These are phyloP conservation scores for Tauraco erythrolophus DNA, from an alignment of 2,113 vertebrate species.

Conservation along the genomic window DNA sequence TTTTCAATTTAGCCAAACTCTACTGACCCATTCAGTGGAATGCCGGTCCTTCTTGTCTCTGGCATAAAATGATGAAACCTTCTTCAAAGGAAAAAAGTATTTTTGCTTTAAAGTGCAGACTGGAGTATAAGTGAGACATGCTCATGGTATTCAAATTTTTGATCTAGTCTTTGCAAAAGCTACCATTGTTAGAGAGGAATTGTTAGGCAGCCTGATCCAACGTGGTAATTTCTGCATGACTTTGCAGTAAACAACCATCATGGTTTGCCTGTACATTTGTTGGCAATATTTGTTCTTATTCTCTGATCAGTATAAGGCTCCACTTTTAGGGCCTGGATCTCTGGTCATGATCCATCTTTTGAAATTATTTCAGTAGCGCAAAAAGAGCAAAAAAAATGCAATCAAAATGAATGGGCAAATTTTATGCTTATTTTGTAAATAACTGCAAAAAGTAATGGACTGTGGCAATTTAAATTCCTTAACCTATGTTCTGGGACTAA, in stretches of 20 bases:
- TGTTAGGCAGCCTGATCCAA: background rate
- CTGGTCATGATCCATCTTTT: background rate
- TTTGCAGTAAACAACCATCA: background rate
- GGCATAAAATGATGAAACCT: background rate
- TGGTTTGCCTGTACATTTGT: background rate
- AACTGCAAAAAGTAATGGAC: background rate
- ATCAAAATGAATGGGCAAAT: background rate
- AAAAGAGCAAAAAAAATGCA: background rate
- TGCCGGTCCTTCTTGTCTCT: background rate
- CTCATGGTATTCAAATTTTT: background rate
- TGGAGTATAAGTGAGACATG: background rate
- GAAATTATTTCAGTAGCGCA: background rate
- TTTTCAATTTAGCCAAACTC: background rate
- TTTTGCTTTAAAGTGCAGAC: background rate
- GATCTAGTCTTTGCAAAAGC: background rate
- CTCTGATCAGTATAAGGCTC: background rate
- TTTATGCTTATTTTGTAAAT: background rate
- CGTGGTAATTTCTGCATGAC: rapidly evolving
- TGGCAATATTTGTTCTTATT: background rate
- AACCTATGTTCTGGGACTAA: background rate
- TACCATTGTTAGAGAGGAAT: background rate
- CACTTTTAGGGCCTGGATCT: background rate
- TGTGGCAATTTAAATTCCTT: background rate
- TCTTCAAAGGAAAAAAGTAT: background rate
- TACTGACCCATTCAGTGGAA: background rate